Percentiles rank a stretch among this genome's conserved stretches.
phyloP scores from a whole-genome alignment of 2,797 vertebrate genomes.

The Moxostoma hubbsi region DNA sequence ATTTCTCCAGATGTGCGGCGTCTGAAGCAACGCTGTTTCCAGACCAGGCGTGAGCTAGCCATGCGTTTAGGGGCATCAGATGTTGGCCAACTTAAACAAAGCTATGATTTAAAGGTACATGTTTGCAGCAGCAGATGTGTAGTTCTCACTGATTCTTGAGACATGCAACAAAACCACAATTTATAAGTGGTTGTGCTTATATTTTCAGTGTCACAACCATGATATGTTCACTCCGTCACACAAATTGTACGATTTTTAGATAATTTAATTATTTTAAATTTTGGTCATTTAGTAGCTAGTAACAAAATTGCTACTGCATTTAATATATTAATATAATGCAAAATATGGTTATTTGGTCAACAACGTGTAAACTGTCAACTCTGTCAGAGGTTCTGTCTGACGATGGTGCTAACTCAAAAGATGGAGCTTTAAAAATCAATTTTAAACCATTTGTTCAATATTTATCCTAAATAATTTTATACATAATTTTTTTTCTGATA shows the following conservation, averaged over 20 bases:
- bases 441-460: no score
- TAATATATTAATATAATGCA: background rate
- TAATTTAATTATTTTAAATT: background rate
- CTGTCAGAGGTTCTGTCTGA: no score
- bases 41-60: conserved; percentile 86
- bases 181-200: background rate
- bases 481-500: background rate
- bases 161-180: conserved; percentile 4
- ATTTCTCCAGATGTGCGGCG: conserved; percentile 85
- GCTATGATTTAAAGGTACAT: conserved; percentile 88
- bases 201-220: background rate
- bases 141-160: conserved; percentile 11
- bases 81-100: conserved; percentile 85
- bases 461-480: no score
- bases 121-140: conserved; percentile 6
- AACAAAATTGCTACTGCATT: background rate
- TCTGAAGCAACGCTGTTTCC: conserved; percentile 85
- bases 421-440: no score
- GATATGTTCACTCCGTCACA: background rate
- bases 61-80: conserved; percentile 83
- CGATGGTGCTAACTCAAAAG: no score
- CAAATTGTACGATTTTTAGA: background rate
- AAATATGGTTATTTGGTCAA: no score
- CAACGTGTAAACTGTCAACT: no score
- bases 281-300: background rate